Conservation (phyloP, 2,888 invertebrate genomes). For the Lypha dubia region DNA sequence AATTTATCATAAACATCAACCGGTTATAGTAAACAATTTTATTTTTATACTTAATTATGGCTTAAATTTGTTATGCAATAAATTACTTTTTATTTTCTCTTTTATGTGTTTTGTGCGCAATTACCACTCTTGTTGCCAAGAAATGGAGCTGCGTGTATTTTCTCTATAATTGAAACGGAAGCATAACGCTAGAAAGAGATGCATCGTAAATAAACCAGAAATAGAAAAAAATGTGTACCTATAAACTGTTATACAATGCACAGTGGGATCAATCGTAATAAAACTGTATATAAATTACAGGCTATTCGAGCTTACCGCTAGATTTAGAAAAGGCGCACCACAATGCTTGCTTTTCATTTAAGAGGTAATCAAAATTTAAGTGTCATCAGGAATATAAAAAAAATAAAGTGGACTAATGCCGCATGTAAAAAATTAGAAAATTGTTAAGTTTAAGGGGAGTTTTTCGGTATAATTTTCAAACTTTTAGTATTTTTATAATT, state of each 20-base stretch:
- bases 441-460: no score
- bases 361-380: no score
- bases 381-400: no score
- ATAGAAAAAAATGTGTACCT: not conserved
- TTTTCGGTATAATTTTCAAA: no score
- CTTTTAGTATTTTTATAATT: no score
- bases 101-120: slow-evolving; percentile 39
- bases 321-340: no score
- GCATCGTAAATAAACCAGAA: slow-evolving; percentile 78
- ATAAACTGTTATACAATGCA: slow-evolving; percentile 15
- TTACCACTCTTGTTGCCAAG: not conserved
- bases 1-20: slow-evolving; percentile 19
- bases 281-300: no score
- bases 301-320: not conserved
- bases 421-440: no score
- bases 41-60: slow-evolving; percentile 7
- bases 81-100: not conserved
- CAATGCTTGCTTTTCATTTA: no score
- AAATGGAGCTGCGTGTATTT: not conserved
- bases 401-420: no score
- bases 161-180: not conserved
- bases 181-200: slow-evolving; percentile 74
- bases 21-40: slow-evolving; percentile 17
- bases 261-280: not conserved
- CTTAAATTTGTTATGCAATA: slow-evolving; percentile 17